Evolutionary conservation across 2,797 vertebrate genomes (phyloP).

Genomic region (Danionella dracula): DNA sequence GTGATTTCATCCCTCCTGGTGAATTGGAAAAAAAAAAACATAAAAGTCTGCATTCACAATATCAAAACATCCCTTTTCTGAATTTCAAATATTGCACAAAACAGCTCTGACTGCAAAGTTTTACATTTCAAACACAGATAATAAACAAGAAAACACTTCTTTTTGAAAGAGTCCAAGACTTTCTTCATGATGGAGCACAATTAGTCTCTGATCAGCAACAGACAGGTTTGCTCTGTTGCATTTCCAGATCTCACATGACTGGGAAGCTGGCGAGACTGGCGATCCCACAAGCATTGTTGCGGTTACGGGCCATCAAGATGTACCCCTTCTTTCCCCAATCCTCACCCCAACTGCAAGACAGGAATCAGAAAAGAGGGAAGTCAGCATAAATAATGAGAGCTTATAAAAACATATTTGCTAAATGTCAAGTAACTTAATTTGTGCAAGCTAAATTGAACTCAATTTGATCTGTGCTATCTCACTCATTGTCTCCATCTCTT

Average conservation of each 20-base stretch:
- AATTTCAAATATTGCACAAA: slow-evolving; percentile 34
- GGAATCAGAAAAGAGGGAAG: not conserved
- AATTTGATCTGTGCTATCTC: too few relatives aligned
- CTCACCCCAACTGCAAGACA: slow-evolving; percentile 68
- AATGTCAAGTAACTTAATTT: too few relatives aligned
- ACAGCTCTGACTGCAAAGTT: not conserved
- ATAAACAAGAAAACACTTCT: not conserved
- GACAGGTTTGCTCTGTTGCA: slow-evolving; percentile 7
- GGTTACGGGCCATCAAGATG: slow-evolving; percentile 75
- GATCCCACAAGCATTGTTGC: slow-evolving; percentile 74
- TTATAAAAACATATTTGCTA: too few relatives aligned
- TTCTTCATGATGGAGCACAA: not conserved
- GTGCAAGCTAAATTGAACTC: too few relatives aligned
- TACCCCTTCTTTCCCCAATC: slow-evolving; percentile 71
- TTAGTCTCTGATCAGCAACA: slow-evolving; percentile 16
- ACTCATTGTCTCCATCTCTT: too few relatives aligned
- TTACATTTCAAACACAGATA: too few relatives aligned
- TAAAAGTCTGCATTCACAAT: not conserved
- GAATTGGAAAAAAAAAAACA: slow-evolving; percentile 4
- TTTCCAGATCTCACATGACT: slow-evolving; percentile 57
- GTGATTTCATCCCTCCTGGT: slow-evolving; percentile 1
- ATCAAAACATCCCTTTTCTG: slow-evolving; percentile 12
- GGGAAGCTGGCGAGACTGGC: slow-evolving; percentile 74
- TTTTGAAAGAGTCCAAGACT: not conserved
- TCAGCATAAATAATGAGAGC: too few relatives aligned